A percentile compares a stretch with the other conserved stretches of the same genome.
Evolutionary conservation across 1,140 invertebrate species (phyloP).

Genomic region (Zaprionus davidi): DNA sequence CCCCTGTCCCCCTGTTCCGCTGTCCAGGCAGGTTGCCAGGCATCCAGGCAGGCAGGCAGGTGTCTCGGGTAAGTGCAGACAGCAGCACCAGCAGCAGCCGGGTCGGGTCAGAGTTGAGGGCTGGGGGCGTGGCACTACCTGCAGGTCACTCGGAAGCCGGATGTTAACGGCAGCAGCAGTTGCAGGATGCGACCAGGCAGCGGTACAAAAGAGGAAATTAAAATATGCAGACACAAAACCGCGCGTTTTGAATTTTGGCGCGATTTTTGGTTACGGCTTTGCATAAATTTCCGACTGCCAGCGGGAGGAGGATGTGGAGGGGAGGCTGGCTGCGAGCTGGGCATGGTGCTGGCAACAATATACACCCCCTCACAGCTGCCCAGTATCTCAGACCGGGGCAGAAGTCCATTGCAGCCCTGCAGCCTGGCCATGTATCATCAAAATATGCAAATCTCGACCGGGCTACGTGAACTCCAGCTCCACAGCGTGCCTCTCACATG

Average conservation of each 20-base stretch:
- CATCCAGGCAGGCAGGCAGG: not conserved
- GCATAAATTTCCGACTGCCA: slow-evolving; percentile 65
- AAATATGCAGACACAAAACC: slow-evolving; percentile 79
- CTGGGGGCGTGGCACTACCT: slow-evolving; percentile 12
- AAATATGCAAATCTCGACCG: slow-evolving; percentile 73
- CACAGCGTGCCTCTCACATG: slow-evolving; percentile 13
- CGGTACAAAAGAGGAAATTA: slow-evolving; percentile 79
- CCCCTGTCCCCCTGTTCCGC: not conserved
- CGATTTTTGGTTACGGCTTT: slow-evolving; percentile 71
- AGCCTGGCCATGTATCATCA: slow-evolving; percentile 70
- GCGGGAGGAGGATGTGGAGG: not conserved
- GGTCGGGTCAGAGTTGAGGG: not conserved
- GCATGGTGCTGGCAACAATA: slow-evolving; percentile 25
- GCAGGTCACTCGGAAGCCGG: slow-evolving; percentile 64
- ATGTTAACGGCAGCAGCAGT: slow-evolving; percentile 68
- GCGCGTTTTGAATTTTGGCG: slow-evolving; percentile 81
- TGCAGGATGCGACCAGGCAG: slow-evolving; percentile 53
- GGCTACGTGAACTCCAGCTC: slow-evolving; percentile 27
- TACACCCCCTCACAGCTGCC: slow-evolving; percentile 14
- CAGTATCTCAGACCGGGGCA: not conserved
- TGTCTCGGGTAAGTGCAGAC: slow-evolving; percentile 14
- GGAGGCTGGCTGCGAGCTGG: not conserved
- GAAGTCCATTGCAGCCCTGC: slow-evolving; percentile 2
- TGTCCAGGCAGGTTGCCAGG: not conserved
- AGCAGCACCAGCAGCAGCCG: not conserved